These are phyloP conservation scores for Notoglanidium macrostoma DNA, from an alignment of 2,797 vertebrate species.

Conservation along the genomic window DNA sequence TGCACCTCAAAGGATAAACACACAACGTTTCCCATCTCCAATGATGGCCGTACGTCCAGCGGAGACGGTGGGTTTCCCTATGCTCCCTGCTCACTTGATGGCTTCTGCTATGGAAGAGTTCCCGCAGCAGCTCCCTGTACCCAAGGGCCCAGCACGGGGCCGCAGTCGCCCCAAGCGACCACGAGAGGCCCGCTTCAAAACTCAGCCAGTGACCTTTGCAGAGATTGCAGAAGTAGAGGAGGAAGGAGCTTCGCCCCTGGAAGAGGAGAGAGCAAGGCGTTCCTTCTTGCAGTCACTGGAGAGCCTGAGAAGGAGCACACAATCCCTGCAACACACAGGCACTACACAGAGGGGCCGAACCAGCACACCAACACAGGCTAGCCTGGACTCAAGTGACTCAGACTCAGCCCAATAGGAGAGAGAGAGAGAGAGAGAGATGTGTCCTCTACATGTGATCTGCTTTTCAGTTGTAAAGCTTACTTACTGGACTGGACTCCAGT, in stretches of 20 bases:
- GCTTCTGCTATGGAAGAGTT: constrained; percentile 86
- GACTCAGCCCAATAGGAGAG: constrained; percentile 83
- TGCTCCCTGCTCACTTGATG: constrained; percentile 84
- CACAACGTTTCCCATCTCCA: constrained; percentile 32
- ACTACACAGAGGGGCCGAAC: constrained; percentile 54
- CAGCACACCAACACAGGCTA: constrained; percentile 79
- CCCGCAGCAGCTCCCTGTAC: constrained; percentile 85
- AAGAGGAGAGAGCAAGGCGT: constrained; percentile 91
- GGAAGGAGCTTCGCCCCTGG: constrained; percentile 90
- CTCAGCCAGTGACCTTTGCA: constrained; percentile 97
- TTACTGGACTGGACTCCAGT: constrained; percentile 45
- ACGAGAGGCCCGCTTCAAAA: constrained; percentile 93
- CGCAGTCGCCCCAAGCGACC: constrained; percentile 83
- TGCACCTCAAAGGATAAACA: constrained; percentile 35
- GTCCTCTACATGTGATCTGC: constrained; percentile 30
- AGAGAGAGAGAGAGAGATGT: not conserved
- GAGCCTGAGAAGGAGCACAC: constrained; percentile 91
- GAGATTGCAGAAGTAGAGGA: constrained; percentile 98
- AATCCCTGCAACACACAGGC: constrained; percentile 78
- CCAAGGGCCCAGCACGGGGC: constrained; percentile 76
- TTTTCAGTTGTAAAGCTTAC: constrained; percentile 25
- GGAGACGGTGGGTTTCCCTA: constrained; percentile 83
- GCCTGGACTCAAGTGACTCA: constrained; percentile 94
- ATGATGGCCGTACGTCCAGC: constrained; percentile 82
- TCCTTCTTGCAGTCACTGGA: constrained; percentile 95